Percentiles rank a stretch among this genome's conserved stretches.
These are phyloP conservation scores for Esox masquinongy DNA, from an alignment of 2,797 vertebrate genomes.

Conservation along the genomic window DNA sequence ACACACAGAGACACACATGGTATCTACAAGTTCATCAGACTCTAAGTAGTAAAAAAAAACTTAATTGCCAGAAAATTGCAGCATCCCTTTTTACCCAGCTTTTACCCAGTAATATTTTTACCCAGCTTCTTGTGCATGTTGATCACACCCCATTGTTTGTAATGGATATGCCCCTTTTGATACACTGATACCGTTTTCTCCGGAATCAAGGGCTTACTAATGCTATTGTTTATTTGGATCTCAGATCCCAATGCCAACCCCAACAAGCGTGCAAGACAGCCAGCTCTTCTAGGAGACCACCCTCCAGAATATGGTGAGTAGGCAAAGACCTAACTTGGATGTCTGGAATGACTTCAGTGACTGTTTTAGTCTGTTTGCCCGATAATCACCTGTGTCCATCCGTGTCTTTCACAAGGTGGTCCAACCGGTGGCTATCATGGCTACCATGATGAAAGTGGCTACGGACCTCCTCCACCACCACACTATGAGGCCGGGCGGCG, in stretches of 20 bases:
- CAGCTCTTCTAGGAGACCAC: conserved; percentile 90
- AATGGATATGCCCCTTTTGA: conserved; percentile 14
- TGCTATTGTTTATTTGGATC: conserved; percentile 34
- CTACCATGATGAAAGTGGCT: conserved; percentile 83
- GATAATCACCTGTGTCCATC: background rate
- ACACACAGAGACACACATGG: too few species aligned
- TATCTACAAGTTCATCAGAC: too few species aligned
- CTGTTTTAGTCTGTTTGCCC: background rate
- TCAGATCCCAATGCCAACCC: conserved; percentile 83
- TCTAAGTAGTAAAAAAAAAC: too few species aligned
- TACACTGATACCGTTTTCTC: conserved; percentile 4
- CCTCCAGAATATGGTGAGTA: conserved; percentile 91
- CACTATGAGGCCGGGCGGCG: conserved; percentile 82
- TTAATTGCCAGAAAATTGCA: too few species aligned
- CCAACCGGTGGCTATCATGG: conserved; percentile 88
- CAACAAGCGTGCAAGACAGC: conserved; percentile 93
- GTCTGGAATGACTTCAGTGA: background rate
- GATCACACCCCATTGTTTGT: conserved; percentile 53
- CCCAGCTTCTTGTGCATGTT: conserved; percentile 65
- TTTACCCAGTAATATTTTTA: conserved; percentile 21
- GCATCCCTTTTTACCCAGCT: conserved; percentile 14
- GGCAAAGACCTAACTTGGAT: background rate
- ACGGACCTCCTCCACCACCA: conserved; percentile 81
- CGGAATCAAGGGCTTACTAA: conserved; percentile 39
- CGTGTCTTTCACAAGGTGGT: conserved; percentile 68